phyloP scores from a whole-genome alignment of 1,140 invertebrate genomes.

The Mercenaria mercenaria region DNA sequence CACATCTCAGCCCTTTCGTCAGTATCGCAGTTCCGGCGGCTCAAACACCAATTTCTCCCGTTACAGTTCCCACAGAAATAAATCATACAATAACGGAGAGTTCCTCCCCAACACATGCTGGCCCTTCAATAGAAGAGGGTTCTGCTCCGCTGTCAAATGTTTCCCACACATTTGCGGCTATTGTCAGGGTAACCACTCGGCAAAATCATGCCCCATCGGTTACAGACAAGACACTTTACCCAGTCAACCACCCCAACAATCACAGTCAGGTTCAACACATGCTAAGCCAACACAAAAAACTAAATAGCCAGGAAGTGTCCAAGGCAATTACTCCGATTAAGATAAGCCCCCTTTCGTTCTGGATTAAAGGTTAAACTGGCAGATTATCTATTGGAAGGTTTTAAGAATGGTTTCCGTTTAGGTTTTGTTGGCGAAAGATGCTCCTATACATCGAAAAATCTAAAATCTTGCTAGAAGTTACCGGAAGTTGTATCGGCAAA shows the following conservation, averaged over 20 bases:
- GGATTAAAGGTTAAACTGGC: background rate
- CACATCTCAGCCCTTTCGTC: background rate
- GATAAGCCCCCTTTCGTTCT: background rate
- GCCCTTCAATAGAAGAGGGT: constrained; percentile 1
- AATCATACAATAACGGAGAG: background rate
- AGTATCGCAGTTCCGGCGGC: background rate
- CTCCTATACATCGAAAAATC: background rate
- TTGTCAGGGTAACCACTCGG: constrained; percentile 3
- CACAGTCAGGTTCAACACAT: background rate
- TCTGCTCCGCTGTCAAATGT: background rate
- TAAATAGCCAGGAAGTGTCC: background rate
- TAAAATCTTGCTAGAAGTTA: constrained; percentile 3
- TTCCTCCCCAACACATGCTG: constrained; percentile 41
- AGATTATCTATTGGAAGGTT: constrained; percentile 15
- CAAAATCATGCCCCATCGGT: background rate
- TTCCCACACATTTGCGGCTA: constrained; percentile 29
- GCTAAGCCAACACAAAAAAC: background rate
- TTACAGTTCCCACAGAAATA: background rate
- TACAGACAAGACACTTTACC: background rate
- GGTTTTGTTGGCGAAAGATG: constrained; percentile 5
- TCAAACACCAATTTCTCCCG: background rate
- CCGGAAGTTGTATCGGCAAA: background rate
- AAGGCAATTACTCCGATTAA: no score
- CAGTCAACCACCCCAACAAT: background rate
- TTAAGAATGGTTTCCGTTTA: constrained; percentile 19